A percentile compares a stretch with the other conserved stretches of the same genome.
These are phyloP conservation scores for Oppia nitens DNA, from an alignment of 1,140 invertebrate species.

Conservation along the genomic window DNA sequence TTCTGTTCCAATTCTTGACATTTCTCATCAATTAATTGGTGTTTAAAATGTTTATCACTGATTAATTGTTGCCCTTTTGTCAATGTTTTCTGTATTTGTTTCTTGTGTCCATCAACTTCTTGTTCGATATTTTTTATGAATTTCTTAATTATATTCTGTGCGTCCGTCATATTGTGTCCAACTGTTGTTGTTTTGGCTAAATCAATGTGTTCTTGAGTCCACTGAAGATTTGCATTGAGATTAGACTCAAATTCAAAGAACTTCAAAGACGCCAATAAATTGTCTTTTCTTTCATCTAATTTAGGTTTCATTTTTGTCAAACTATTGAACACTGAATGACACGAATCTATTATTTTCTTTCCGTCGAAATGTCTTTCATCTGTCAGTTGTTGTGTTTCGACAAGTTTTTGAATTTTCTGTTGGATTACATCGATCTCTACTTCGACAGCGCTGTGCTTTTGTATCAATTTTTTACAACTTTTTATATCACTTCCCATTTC, in stretches of 20 bases:
- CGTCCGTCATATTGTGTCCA: slow-evolving; percentile 51
- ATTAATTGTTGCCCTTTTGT: slow-evolving; percentile 49
- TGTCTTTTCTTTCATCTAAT: slow-evolving; percentile 42
- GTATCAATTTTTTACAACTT: slow-evolving; percentile 68
- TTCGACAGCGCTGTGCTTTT: slow-evolving; percentile 65
- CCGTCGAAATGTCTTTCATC: slow-evolving; percentile 86
- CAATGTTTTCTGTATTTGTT: slow-evolving; percentile 62
- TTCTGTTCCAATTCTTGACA: slow-evolving; percentile 24
- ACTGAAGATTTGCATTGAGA: slow-evolving; percentile 78
- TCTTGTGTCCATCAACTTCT: slow-evolving; percentile 62
- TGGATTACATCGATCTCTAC: slow-evolving; percentile 60
- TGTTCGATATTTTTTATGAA: slow-evolving; percentile 52
- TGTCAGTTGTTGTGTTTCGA: slow-evolving; percentile 65
- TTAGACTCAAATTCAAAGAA: slow-evolving; percentile 91
- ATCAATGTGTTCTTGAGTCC: slow-evolving; percentile 77
- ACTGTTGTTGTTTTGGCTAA: slow-evolving; percentile 51
- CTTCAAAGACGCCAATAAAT: slow-evolving; percentile 65
- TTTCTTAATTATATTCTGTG: slow-evolving; percentile 77
- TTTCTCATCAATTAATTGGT: slow-evolving; percentile 22
- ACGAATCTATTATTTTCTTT: slow-evolving; percentile 52
- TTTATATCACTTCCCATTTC: slow-evolving; percentile 67
- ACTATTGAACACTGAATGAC: slow-evolving; percentile 51
- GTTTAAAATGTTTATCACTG: slow-evolving; percentile 54
- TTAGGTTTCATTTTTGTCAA: slow-evolving; percentile 32
- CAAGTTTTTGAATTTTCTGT: slow-evolving; percentile 52